Percentiles rank a stretch among this genome's conserved stretches.
Evolutionary conservation across 92 coral and sea anemone genomes (phyloP).

Genomic region (Porites cylindrica): DNA sequence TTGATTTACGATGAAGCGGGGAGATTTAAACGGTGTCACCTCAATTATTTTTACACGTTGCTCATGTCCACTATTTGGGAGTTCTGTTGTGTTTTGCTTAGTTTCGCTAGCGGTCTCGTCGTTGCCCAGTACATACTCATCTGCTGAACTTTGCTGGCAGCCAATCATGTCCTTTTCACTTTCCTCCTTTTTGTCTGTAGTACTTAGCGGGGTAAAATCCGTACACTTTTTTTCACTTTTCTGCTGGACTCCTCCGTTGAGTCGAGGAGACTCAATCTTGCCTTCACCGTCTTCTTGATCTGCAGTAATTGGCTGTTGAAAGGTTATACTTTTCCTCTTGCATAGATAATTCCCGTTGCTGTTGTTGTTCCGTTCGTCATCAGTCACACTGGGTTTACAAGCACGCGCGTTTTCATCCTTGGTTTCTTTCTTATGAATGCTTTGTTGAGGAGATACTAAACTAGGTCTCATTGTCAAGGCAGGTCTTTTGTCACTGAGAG

Average conservation of each 20-base stretch:
- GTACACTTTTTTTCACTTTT: neutral
- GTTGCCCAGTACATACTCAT: neutral
- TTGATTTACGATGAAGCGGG: no score
- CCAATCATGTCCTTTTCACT: no score
- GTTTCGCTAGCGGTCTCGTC: no score
- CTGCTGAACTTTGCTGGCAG: neutral
- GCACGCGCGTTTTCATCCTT: no score
- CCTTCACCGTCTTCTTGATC: neutral
- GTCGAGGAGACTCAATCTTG: neutral
- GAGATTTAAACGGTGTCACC: neutral
- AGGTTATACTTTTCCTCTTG: neutral
- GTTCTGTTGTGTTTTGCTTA: no score
- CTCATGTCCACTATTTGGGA: neutral
- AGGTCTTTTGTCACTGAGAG: neutral
- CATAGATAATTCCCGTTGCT: neutral
- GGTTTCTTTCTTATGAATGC: neutral
- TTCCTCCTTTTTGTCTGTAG: neutral
- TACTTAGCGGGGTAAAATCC: neutral
- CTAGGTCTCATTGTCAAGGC: conserved; percentile 2
- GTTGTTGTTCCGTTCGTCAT: neutral
- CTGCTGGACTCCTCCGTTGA: neutral
- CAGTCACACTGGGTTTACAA: neutral
- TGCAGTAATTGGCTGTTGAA: neutral
- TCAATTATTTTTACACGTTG: neutral
- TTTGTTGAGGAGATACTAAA: conserved; percentile 12